A percentile compares a stretch with the other conserved stretches of the same genome.
Conservation (phyloP, 2,113 vertebrate species). For the Trichomycterus rosablanca region DNA sequence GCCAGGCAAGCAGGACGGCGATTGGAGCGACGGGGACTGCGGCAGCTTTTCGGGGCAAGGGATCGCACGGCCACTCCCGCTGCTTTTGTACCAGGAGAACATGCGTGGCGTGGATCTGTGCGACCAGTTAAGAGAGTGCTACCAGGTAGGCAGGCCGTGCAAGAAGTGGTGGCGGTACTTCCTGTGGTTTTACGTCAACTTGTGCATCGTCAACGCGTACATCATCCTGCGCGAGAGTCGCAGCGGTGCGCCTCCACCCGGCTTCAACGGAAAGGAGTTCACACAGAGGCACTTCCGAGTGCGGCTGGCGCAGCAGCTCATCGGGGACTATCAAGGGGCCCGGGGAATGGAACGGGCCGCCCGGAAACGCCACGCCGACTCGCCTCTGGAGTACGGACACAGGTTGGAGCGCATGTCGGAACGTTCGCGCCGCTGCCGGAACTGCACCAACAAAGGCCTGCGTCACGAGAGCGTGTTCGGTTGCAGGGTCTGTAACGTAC, state of each 20-base stretch:
- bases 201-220: constrained; percentile 75
- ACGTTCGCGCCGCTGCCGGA: constrained; percentile 72
- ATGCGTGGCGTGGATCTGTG: constrained; percentile 74
- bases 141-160: constrained; percentile 72
- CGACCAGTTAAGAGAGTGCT: constrained; percentile 74
- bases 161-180: constrained; percentile 80
- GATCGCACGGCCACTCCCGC: constrained; percentile 64
- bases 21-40: constrained; percentile 53
- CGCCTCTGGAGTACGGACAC: constrained; percentile 76
- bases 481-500: constrained; percentile 79
- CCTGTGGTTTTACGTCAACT: constrained; percentile 76
- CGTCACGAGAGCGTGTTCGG: constrained; percentile 75
- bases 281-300: constrained; percentile 74
- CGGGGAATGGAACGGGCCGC: constrained; percentile 73
- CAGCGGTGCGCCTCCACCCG: constrained; percentile 60
- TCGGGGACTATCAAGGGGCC: constrained; percentile 74
- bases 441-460: constrained; percentile 76
- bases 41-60: constrained; percentile 55
- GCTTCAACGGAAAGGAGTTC: constrained; percentile 73
- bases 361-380: constrained; percentile 72
- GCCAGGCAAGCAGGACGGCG: constrained; percentile 55
- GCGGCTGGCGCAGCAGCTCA: constrained; percentile 73
- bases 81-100: constrained; percentile 76
- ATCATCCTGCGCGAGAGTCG: constrained; percentile 69
- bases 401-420: constrained; percentile 77